These are phyloP conservation scores for Strix uralensis DNA, from an alignment of 2,113 vertebrate genomes.

Conservation along the genomic window DNA sequence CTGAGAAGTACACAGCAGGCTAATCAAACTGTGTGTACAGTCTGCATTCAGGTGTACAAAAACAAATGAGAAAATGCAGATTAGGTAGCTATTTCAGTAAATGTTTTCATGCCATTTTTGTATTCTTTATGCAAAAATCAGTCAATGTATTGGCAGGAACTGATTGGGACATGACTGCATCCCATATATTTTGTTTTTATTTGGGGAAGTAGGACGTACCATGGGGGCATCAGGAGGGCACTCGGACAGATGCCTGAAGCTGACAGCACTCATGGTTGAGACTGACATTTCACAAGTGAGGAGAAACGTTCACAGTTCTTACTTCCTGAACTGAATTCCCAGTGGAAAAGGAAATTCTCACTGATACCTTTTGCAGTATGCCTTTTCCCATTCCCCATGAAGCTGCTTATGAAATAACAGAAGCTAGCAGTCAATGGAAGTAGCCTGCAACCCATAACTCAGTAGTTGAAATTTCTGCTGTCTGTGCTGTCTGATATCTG, in stretches of 20 bases:
- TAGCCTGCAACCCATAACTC: background rate
- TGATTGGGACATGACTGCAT: background rate
- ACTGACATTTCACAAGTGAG: background rate
- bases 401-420: background rate
- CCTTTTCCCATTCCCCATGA: background rate
- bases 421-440: background rate
- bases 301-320: background rate
- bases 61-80: slow-evolving; percentile 3
- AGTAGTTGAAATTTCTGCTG: background rate
- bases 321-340: background rate
- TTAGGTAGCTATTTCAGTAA: background rate
- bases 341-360: background rate
- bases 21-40: background rate
- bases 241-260: background rate
- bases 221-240: background rate
- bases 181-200: background rate
- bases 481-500: background rate
- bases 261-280: background rate
- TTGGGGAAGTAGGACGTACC: background rate
- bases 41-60: background rate
- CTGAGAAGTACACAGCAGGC: background rate
- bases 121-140: background rate
- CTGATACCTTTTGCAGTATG: background rate
- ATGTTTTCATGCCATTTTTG: background rate
- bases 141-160: background rate